Evolutionary conservation across 2,113 vertebrate species (phyloP), one percentile per base, ranked within the genome.

Genomic region (Perca flavescens): DNA sequence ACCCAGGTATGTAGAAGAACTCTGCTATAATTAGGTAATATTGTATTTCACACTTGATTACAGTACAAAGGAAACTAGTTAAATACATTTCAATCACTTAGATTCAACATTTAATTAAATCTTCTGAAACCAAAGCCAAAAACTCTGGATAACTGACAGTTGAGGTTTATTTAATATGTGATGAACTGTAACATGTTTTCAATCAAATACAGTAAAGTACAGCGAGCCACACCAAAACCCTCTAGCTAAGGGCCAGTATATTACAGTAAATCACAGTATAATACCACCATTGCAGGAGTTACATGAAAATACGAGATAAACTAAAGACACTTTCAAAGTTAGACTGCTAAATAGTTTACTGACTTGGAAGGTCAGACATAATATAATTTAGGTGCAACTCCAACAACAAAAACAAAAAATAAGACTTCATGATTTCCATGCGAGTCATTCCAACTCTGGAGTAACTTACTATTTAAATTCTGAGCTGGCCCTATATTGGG

Each of bases 31-130:
- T 90, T 53, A 85, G 34, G 47, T 47, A 53, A 88, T 87, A 90
- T 85, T 78, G 46, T 73, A 81, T 88, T 92, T 93, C 86, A 83
- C 75, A 79, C 69, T 85, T 79, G 68, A 90, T 80, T 67, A 70
- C 6, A 60, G 65, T 71, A 85, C 58, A 88, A 88, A 90, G 31
- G 43, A 49, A 79, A 83, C 52, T 15, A 68, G 46, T 60, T 67
- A 86, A 79, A 73, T 76, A 66, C 52, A 75, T 82, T 85, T 86
- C 74, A 83, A 70, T 88, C 75, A 77, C 46, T 67, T 70, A 57
- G 43, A 66, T 70, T 53, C 57, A 76, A 83, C 47, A 73, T 80
- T 86, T 82, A 86, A 91, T 86, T 87, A 85, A 81, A 88, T 64
- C 50, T 54, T 80, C 21, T 17, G 21, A 85, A 80, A 69, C 50